Evolutionary conservation across 1,140 invertebrate genomes (phyloP).

Genomic region (Tyrophagus putrescentiae): DNA sequence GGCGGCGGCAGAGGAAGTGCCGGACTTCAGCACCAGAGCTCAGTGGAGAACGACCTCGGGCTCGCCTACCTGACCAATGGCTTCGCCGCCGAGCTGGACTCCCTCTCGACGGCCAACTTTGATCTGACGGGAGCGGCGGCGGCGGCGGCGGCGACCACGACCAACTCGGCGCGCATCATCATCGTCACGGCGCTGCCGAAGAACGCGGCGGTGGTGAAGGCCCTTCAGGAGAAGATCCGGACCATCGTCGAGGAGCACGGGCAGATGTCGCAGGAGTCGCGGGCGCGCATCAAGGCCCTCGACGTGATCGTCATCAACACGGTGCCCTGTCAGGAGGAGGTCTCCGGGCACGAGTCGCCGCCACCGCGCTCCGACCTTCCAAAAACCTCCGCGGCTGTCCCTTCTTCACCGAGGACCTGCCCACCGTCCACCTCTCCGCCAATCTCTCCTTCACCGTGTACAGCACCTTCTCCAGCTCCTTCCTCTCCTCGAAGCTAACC

Average conservation of each 20-base stretch:
- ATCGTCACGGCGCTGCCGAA: constrained; percentile 26
- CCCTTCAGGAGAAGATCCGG: neutral
- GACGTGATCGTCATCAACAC: constrained; percentile 77
- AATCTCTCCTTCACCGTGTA: constrained; percentile 45
- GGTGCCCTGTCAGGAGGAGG: constrained; percentile 51
- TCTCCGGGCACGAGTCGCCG: too few species aligned
- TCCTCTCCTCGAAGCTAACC: constrained; percentile 35
- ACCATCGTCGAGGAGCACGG: neutral
- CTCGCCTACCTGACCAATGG: constrained; percentile 46
- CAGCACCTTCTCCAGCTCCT: constrained; percentile 47
- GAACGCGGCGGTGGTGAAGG: constrained; percentile 2
- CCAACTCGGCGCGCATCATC: constrained; percentile 28
- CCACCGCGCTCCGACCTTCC: too few species aligned
- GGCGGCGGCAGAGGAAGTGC: too few species aligned
- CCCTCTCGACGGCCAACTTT: constrained; percentile 62
- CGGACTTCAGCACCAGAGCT: neutral
- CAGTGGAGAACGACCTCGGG: neutral
- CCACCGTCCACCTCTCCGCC: neutral
- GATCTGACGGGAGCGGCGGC: too few species aligned
- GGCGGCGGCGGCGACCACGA: constrained; percentile 39
- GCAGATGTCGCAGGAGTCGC: neutral
- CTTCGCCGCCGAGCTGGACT: constrained; percentile 67
- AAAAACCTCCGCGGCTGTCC: too few species aligned
- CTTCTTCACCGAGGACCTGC: constrained; percentile 2
- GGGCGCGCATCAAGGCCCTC: constrained; percentile 54